Conservation (phyloP, 1,140 invertebrate species). For the Sarcophaga bullata region DNA sequence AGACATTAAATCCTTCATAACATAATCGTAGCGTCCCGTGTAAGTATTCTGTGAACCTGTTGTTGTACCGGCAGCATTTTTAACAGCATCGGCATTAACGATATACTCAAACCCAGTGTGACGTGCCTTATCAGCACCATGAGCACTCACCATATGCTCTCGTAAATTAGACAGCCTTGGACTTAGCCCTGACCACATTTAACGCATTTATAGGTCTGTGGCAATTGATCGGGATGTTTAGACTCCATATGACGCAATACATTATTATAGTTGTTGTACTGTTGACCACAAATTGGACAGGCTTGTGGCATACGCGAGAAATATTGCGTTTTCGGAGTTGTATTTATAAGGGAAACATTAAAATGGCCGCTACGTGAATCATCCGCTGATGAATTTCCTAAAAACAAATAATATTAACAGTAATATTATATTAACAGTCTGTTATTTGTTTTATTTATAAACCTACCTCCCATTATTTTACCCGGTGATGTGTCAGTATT, state of each 20-base stretch:
- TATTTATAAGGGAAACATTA: slow-evolving; percentile 26
- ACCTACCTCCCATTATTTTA: slow-evolving; percentile 50
- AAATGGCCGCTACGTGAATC: slow-evolving; percentile 56
- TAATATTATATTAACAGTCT: too few species aligned
- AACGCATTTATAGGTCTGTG: slow-evolving; percentile 63
- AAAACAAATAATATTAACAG: background rate
- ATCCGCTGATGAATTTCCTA: slow-evolving; percentile 51
- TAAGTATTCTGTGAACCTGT: slow-evolving; percentile 53
- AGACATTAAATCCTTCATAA: slow-evolving; percentile 65
- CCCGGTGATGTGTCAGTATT: slow-evolving; percentile 52
- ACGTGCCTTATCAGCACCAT: slow-evolving; percentile 58
- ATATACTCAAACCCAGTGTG: slow-evolving; percentile 62
- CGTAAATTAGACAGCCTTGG: slow-evolving; percentile 61
- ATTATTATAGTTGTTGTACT: slow-evolving; percentile 65
- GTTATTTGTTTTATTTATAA: background rate
- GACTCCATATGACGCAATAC: slow-evolving; percentile 65
- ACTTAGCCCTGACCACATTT: slow-evolving; percentile 60
- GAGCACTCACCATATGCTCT: slow-evolving; percentile 63
- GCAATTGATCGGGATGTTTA: slow-evolving; percentile 64
- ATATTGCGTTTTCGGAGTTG: slow-evolving; percentile 57
- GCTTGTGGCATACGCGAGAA: slow-evolving; percentile 64
- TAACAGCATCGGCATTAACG: slow-evolving; percentile 61
- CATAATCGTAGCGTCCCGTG: slow-evolving; percentile 63
- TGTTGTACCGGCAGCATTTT: slow-evolving; percentile 51
- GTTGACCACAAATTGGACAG: slow-evolving; percentile 63